Conservation (phyloP, 2,888 invertebrate species). For the Caenorhabditis angaria region DNA sequence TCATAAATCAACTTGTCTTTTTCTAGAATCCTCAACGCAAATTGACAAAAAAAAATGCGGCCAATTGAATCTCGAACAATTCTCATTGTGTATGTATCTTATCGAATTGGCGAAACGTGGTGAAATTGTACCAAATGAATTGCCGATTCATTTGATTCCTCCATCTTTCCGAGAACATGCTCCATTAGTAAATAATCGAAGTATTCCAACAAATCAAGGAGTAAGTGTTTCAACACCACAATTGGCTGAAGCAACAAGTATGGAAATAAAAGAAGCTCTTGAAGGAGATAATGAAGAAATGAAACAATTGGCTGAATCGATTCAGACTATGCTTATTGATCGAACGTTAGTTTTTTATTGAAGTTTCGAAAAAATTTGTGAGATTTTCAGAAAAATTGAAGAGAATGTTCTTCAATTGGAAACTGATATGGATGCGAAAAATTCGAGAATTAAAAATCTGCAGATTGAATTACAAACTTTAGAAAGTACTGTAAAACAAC, state of each 20-base stretch:
- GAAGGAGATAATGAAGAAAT: constrained; percentile 77
- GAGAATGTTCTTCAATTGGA: constrained; percentile 79
- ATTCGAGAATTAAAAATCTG: constrained; percentile 88
- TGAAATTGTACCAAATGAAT: constrained; percentile 83
- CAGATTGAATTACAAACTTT: constrained; percentile 92
- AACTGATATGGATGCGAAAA: constrained; percentile 88
- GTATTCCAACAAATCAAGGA: not conserved
- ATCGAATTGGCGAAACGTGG: constrained; percentile 83
- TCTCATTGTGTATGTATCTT: constrained; percentile 94
- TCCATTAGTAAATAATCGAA: not conserved
- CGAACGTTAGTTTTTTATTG: constrained; percentile 25
- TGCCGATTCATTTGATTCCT: constrained; percentile 89
- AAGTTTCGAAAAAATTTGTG: not conserved
- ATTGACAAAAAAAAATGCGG: constrained; percentile 64
- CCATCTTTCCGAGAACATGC: constrained; percentile 78
- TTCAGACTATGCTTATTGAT: constrained; percentile 58
- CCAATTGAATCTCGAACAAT: constrained; percentile 89
- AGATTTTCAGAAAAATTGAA: constrained; percentile 25
- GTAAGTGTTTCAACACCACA: constrained; percentile 35
- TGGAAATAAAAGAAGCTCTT: constrained; percentile 41
- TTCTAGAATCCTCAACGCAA: constrained; percentile 61
- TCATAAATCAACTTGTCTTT: too few relatives aligned
- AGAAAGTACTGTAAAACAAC: constrained; percentile 90
- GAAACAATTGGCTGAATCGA: constrained; percentile 54
- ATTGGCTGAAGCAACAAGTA: constrained; percentile 35